Percentiles rank a stretch among this genome's conserved stretches.
phyloP scores from a whole-genome alignment of 1,140 invertebrate genomes.

The Leucophenga varia region DNA sequence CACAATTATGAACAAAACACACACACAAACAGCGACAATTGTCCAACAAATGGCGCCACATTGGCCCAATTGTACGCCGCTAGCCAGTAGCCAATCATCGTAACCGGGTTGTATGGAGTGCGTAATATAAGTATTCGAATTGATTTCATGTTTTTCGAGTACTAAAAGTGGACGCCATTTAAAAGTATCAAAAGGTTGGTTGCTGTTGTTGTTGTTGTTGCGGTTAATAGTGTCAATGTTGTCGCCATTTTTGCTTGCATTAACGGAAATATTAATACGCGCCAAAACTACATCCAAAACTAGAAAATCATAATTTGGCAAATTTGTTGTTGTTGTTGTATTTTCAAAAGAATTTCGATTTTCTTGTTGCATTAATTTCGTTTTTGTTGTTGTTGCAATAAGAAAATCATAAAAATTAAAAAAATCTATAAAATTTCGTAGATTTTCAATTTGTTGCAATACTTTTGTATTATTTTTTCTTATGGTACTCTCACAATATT shows the following conservation, averaged over 20 bases:
- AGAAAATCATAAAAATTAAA: conserved; percentile 50
- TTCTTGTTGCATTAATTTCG: background rate
- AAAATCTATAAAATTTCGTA: conserved; percentile 42
- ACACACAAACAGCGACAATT: conserved; percentile 39
- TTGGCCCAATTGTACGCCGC: conserved; percentile 42
- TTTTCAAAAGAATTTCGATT: background rate
- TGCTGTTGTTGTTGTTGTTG: conserved; percentile 2
- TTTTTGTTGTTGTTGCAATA: conserved; percentile 14
- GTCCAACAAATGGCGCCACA: conserved; percentile 54
- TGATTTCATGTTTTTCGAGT: conserved; percentile 32
- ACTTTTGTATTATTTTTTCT: background rate
- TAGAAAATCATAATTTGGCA: conserved; percentile 50
- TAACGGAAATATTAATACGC: conserved; percentile 6
- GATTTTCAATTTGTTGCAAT: conserved; percentile 12
- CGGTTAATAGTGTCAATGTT: background rate
- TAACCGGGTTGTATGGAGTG: conserved; percentile 50
- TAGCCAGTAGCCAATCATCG: conserved; percentile 47
- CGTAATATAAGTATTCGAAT: conserved; percentile 32
- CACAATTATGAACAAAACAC: conserved; percentile 38
- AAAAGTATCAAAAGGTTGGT: conserved; percentile 8
- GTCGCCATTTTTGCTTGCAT: background rate
- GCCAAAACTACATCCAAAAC: conserved; percentile 47
- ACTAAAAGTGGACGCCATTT: conserved; percentile 51
- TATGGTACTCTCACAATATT: background rate
- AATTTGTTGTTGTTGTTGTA: conserved; percentile 9